Evolutionary conservation across 2,797 vertebrate genomes (phyloP), one percentile per base, ranked within the genome.

Genomic region (Pseudochaenichthys georgianus): DNA sequence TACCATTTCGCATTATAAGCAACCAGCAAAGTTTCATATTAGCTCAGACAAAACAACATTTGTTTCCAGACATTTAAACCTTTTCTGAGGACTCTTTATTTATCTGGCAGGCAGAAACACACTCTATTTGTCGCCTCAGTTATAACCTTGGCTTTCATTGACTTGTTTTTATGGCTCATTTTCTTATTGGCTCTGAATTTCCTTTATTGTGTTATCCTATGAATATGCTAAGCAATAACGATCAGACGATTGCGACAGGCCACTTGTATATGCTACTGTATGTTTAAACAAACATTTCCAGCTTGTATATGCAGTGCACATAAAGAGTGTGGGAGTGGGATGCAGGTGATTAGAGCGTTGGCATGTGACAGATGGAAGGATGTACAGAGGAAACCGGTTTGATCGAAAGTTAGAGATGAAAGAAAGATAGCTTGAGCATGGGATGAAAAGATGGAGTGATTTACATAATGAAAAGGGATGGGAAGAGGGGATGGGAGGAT

Each of bases 381-480:
- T 75, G 64, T 57, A 34, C 43, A 67, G 62, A 54, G 64, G 69
- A 83, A 79, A 54, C 21, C 42, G 17, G 66, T 76, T 60, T 64
- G 64, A 75, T 66, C 61, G 57, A 81, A 87, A 87, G 73, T 66
- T 9, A 5, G 28, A 17, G 48, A 75, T 77, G 66, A 75, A 61
- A 75, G 59, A 50, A 34, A 38, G 51, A 31, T 42, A 62, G 28
- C 71, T 45, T 47, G 21, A 75, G 42, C 71, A 61, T 57, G 50
- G n/a, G 1, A 64, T 69, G 75, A 58, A 58, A 75, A 63, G 68
- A 81, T 75, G 19, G 68, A 70, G 28, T 64, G 23, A 69, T 87
- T 80, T 84, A 53, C 64, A 78, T 82, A 77, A 85, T 84, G 52
- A 74, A 83, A 80, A 48, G 58, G 38, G 52, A 59, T 23, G 13